Evolutionary conservation across 1,140 invertebrate genomes (phyloP), one percentile per base, ranked within the genome.

Genomic region (Acromyrmex echinatior): DNA sequence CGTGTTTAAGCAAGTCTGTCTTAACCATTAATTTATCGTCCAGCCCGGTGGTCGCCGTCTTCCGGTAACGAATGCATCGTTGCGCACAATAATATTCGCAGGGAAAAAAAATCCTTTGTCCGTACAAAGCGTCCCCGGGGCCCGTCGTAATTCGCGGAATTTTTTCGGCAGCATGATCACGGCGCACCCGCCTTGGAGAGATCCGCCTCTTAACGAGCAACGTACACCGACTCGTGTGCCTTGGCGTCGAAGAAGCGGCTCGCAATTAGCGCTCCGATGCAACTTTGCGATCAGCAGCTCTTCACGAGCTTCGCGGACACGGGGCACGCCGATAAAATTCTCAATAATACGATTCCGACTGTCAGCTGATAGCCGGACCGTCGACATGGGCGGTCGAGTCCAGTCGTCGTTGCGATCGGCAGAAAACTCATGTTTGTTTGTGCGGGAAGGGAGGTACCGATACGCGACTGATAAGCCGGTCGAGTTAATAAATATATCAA

Each of bases 231-330:
- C 71, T 62, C 86, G 68, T 86, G 80, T 65, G 86, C 58, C 71
- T 18, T 68, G 51, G 49, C 70, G 16, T 90, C 74, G 87, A 60
- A 70, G 60, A 68, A 87, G 80, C 78, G 63, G 73, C 58, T 87
- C 77, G 87, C 91, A 93, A 93, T 93, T 93, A 93, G 91, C 86
- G 87, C 68, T 91, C 91, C 71, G 81, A 82, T 92, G 87, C 78
- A 58, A 81, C 91, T 92, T 77, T 88, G 76, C 85, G 81, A 87
- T 92, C 91, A 90, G 77, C 86, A 93, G 21, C 89, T 89, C 87
- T 87, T 87, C 63, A 87, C 84, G 49, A 80, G 73, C 85, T 74
- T 82, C 85, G 39, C 65, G 66, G 68, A 45, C 77, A 62, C 73
- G 63, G 56, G 79, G 51, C 74, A 76, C 14, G 70, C 76, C 88